Evolutionary conservation across 2,113 vertebrate genomes (phyloP).

Genomic region (Istiophorus platypterus): DNA sequence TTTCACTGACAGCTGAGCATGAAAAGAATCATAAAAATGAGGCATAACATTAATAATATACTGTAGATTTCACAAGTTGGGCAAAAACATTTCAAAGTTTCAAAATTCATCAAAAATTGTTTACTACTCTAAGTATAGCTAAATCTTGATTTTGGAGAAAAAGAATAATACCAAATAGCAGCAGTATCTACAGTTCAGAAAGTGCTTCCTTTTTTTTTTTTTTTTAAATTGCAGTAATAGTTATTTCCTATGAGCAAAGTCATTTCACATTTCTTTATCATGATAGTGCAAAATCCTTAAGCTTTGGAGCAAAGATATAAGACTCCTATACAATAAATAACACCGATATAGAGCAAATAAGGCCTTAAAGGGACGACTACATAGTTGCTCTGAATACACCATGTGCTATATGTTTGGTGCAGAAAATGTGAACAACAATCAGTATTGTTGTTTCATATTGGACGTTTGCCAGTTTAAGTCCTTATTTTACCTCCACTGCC

Average conservation of each 20-base stretch:
- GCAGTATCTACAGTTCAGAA: constrained; percentile 42
- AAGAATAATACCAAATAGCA: constrained; percentile 26
- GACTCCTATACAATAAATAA: constrained; percentile 15
- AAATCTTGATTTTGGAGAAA: constrained; percentile 12
- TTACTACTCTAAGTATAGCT: background rate
- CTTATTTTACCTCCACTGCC: background rate
- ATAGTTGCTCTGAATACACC: background rate
- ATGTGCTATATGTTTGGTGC: background rate
- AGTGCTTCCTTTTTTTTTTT: constrained; percentile 24
- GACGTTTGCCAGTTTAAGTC: background rate
- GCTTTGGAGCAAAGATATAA: constrained; percentile 14
- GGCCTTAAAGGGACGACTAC: constrained; percentile 41
- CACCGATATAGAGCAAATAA: constrained; percentile 18
- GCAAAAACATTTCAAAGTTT: background rate
- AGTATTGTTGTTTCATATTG: background rate
- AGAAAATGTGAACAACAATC: background rate
- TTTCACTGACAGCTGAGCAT: constrained; percentile 16
- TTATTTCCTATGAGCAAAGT: constrained; percentile 26
- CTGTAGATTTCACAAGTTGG: constrained; percentile 6
- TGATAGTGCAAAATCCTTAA: constrained; percentile 22
- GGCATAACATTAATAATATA: background rate
- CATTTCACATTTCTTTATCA: background rate
- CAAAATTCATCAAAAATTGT: constrained; percentile 5
- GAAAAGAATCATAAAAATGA: constrained; percentile 24
- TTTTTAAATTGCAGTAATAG: background rate